phyloP scores from a whole-genome alignment of 2,888 invertebrate genomes.

The Microplitis deprimator region DNA sequence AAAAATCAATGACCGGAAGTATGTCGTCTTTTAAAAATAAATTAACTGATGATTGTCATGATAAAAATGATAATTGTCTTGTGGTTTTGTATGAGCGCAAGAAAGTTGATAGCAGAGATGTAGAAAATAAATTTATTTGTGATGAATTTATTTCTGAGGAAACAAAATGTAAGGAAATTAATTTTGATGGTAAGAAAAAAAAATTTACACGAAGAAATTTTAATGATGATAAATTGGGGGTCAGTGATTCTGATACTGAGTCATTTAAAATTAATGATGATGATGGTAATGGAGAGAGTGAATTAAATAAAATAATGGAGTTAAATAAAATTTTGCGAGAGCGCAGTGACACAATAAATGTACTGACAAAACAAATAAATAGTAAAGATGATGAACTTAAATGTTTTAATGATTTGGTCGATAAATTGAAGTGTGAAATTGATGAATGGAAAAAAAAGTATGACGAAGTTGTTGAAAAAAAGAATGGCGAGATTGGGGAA shows the following conservation, averaged over 20 bases:
- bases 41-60: constrained; percentile 33
- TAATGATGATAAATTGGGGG: background rate
- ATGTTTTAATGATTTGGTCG: constrained; percentile 41
- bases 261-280: background rate
- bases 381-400: constrained; percentile 51
- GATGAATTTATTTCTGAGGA: background rate
- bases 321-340: constrained; percentile 49
- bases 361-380: constrained; percentile 54
- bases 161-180: background rate
- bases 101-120: background rate
- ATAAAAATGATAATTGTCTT: constrained; percentile 37
- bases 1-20: constrained; percentile 45
- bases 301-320: constrained; percentile 19
- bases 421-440: constrained; percentile 53
- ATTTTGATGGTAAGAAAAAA: too few relatives aligned
- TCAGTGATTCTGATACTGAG: background rate
- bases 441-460: constrained; percentile 51
- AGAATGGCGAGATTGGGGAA: constrained; percentile 53
- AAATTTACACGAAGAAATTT: background rate
- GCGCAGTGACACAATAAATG: background rate
- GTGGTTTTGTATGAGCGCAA: background rate
- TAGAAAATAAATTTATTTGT: background rate
- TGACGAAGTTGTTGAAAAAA: constrained; percentile 51
- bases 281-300: background rate
- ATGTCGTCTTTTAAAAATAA: background rate